Conservation (phyloP, 1,140 invertebrate species). For the Drosophila prosaltans region DNA sequence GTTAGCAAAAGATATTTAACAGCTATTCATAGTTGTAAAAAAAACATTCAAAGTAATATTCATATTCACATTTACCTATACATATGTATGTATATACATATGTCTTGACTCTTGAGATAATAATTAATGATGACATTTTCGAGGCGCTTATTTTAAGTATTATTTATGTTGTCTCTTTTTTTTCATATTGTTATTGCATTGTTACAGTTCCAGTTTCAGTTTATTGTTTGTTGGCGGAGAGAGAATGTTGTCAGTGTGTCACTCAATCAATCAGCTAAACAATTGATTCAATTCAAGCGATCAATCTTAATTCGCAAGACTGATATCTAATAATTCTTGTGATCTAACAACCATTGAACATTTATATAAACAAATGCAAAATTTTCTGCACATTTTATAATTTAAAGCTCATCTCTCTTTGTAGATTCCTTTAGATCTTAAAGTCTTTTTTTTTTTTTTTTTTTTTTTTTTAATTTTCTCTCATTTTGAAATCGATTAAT, state of each 20-base stretch:
- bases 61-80: not conserved
- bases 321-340: not conserved
- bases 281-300: conserved; percentile 13
- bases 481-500: not conserved
- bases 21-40: conserved; percentile 16
- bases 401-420: no score
- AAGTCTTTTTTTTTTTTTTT: no score
- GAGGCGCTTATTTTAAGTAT: conserved; percentile 59
- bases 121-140: conserved; percentile 74
- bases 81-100: not conserved
- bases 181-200: conserved; percentile 26
- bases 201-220: conserved; percentile 9
- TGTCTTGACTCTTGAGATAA: conserved; percentile 18
- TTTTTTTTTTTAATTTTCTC: not conserved
- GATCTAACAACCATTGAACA: not conserved
- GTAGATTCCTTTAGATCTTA: no score
- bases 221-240: not conserved
- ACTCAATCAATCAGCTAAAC: conserved; percentile 16
- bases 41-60: conserved; percentile 14
- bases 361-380: conserved; percentile 2
- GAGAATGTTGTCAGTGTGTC: conserved; percentile 7
- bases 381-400: no score
- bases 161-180: conserved; percentile 59
- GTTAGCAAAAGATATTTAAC: conserved; percentile 3
- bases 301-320: conserved; percentile 14